These are phyloP conservation scores for Peromyscus melanophrys DNA, from an alignment of 2,797 vertebrate genomes.

Conservation along the genomic window DNA sequence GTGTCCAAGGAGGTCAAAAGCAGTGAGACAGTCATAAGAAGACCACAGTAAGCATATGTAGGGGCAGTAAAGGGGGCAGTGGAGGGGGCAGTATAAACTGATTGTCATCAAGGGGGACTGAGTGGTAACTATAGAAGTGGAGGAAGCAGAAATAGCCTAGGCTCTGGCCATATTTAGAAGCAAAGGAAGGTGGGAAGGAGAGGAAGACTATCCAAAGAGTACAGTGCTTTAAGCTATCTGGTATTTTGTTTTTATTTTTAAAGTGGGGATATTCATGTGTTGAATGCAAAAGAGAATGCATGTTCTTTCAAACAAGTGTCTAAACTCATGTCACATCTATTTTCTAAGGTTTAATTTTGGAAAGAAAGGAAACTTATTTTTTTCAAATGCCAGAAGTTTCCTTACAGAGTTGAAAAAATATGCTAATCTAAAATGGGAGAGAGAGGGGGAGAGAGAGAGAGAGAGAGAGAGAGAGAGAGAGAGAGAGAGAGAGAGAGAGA, in stretches of 20 bases:
- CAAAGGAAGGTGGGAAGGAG: not conserved
- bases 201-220: not conserved
- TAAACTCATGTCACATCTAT: constrained; percentile 27
- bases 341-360: constrained; percentile 59
- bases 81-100: too few relatives aligned
- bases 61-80: fast-evolving
- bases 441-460: not conserved
- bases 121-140: not conserved
- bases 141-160: not conserved
- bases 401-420: not conserved
- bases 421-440: constrained; percentile 37
- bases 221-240: constrained; percentile 50
- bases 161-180: not conserved
- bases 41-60: not conserved
- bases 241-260: not conserved
- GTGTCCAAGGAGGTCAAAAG: not conserved
- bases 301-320: constrained; percentile 52
- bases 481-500: not conserved
- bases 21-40: not conserved
- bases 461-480: too few relatives aligned
- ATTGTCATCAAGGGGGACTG: not conserved
- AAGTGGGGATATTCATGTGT: constrained; percentile 20
- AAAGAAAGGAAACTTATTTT: not conserved
- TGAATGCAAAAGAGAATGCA: constrained; percentile 32
- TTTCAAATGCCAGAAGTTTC: not conserved